Percentiles rank a stretch among this genome's conserved stretches.
Conservation (phyloP, 2,888 invertebrate genomes). For the Mythimna ferrago region DNA sequence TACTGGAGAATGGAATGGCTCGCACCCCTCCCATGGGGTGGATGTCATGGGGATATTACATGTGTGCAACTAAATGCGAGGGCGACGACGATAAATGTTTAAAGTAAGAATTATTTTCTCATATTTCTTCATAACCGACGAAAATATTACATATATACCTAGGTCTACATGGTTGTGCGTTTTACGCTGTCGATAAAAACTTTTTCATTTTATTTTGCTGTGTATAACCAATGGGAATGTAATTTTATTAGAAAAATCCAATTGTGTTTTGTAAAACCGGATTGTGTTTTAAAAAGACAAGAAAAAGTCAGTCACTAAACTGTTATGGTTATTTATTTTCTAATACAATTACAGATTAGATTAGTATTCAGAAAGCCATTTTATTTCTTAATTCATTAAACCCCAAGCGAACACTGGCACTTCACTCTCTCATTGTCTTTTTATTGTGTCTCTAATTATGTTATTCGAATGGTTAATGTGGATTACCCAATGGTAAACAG, state of each 20-base stretch:
- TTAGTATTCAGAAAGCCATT: not conserved
- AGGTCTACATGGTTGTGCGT: too few species aligned
- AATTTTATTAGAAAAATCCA: not conserved
- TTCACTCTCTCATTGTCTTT: too few species aligned
- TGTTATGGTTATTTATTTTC: not conserved
- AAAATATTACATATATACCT: not conserved
- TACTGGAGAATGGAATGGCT: slow-evolving; percentile 92
- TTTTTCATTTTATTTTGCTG: not conserved
- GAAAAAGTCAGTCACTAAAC: not conserved
- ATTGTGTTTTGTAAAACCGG: not conserved
- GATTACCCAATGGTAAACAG: too few species aligned
- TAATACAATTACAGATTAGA: not conserved
- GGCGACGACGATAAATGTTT: slow-evolving; percentile 92
- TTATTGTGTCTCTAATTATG: too few species aligned
- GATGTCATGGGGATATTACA: slow-evolving; percentile 94
- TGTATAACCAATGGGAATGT: not conserved
- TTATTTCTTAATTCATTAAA: not conserved
- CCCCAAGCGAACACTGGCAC: too few species aligned
- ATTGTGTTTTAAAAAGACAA: not conserved
- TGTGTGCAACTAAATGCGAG: slow-evolving; percentile 91
- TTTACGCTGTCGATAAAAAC: not conserved
- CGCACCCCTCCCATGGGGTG: slow-evolving; percentile 94
- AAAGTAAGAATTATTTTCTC: slow-evolving; percentile 83
- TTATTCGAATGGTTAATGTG: too few species aligned
- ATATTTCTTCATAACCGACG: slow-evolving; percentile 1